Evolutionary conservation across 2,113 vertebrate genomes (phyloP).

Genomic region (Passer domesticus): DNA sequence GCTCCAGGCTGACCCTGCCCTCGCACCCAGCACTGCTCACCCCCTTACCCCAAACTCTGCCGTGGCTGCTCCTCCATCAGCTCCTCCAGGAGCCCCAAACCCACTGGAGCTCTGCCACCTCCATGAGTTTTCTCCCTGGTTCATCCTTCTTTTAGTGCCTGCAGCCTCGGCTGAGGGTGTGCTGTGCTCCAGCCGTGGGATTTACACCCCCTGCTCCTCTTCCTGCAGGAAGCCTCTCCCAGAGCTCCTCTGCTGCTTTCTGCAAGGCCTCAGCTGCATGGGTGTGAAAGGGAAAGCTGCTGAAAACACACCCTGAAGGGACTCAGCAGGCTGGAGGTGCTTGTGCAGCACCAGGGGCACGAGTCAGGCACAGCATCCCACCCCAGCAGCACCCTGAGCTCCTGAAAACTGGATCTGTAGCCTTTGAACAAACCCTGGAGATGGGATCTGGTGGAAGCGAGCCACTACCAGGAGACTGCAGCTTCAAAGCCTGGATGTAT

Average conservation of each 20-base stretch:
- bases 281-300: background rate
- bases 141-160: background rate
- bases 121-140: background rate
- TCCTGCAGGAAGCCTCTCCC: background rate
- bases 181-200: background rate
- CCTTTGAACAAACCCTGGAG: background rate
- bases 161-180: background rate
- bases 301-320: fast-evolving
- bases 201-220: background rate
- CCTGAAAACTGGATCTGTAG: fast-evolving
- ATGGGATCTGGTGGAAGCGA: background rate
- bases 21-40: fast-evolving
- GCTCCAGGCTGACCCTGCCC: background rate
- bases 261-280: background rate
- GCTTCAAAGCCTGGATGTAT: background rate
- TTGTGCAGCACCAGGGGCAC: background rate
- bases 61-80: fast-evolving
- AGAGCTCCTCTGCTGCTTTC: background rate
- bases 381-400: fast-evolving
- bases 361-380: fast-evolving
- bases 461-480: background rate
- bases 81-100: background rate
- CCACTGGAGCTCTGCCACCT: background rate
- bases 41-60: fast-evolving
- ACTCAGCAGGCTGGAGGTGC: background rate